Conservation (phyloP, 1,140 invertebrate genomes). For the Helicoverpa zea region DNA sequence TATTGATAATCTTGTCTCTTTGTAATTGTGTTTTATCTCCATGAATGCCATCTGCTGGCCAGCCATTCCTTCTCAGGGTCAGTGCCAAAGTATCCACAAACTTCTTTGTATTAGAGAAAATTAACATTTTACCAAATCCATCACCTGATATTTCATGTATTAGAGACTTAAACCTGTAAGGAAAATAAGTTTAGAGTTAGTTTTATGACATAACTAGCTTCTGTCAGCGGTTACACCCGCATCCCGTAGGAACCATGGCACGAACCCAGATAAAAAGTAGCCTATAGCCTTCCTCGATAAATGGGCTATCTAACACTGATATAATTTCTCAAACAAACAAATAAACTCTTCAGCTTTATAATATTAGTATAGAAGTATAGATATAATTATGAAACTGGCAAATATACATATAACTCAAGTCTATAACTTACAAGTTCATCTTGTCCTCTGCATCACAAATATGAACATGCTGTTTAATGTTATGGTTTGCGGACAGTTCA, state of each 20-base stretch:
- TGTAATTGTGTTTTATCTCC: constrained; percentile 92
- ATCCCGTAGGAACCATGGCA: too few species aligned
- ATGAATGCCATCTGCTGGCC: constrained; percentile 91
- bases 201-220: neutral
- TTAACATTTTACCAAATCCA: constrained; percentile 91
- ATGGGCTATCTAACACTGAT: too few species aligned
- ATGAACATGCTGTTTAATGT: constrained; percentile 95
- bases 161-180: constrained; percentile 89
- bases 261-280: too few species aligned
- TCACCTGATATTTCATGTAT: constrained; percentile 91
- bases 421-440: constrained; percentile 81
- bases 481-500: constrained; percentile 95
- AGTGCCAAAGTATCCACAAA: constrained; percentile 92
- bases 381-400: neutral
- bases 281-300: too few species aligned
- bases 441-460: constrained; percentile 93
- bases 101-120: constrained; percentile 96
- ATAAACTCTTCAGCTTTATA: too few species aligned
- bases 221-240: too few species aligned
- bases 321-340: too few species aligned
- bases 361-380: too few species aligned
- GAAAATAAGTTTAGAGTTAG: constrained; percentile 4
- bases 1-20: constrained; percentile 86
- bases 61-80: constrained; percentile 89
- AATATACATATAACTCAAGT: neutral